Conservation (phyloP, 2,888 invertebrate species). For the Gortyna flavago region DNA sequence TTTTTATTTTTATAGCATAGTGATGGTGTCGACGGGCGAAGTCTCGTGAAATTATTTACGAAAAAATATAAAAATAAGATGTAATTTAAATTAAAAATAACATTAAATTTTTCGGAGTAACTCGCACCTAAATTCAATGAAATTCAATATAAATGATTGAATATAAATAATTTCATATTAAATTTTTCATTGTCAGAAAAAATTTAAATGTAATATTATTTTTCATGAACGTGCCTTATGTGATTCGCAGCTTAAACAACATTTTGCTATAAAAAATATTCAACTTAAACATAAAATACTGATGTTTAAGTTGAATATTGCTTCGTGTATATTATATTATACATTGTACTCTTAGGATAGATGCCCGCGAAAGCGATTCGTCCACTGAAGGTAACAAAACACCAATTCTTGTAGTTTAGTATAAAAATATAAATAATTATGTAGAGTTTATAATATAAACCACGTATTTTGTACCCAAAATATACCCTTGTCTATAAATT, state of each 20-base stretch:
- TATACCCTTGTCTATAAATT: conserved; percentile 10
- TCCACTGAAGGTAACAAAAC: conserved; percentile 89
- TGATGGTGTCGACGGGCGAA: conserved; percentile 64
- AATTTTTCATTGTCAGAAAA: conserved; percentile 41
- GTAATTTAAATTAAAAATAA: conserved; percentile 19
- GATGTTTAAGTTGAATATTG: conserved; percentile 37
- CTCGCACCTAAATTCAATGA: conserved; percentile 14
- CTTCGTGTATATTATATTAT: conserved; percentile 53
- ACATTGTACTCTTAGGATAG: conserved; percentile 59
- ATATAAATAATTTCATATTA: conserved; percentile 2
- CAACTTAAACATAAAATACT: conserved; percentile 41
- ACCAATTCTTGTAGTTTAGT: conserved; percentile 84
- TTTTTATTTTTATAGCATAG: conserved; percentile 63
- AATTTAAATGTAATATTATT: conserved; percentile 27
- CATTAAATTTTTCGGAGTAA: conserved; percentile 27
- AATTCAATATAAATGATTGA: conserved; percentile 7
- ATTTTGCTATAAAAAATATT: conserved; percentile 40
- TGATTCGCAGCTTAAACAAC: conserved; percentile 60
- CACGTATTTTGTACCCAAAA: conserved; percentile 44
- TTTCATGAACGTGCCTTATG: conserved; percentile 66
- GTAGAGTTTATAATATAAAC: conserved; percentile 56
- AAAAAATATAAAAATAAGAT: conserved; percentile 34
- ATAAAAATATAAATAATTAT: conserved; percentile 44
- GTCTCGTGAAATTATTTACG: conserved; percentile 59
- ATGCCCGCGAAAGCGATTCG: conserved; percentile 85